These are phyloP conservation scores for Trachelus tabidus DNA, from an alignment of 2,888 invertebrate genomes.

Conservation along the genomic window DNA sequence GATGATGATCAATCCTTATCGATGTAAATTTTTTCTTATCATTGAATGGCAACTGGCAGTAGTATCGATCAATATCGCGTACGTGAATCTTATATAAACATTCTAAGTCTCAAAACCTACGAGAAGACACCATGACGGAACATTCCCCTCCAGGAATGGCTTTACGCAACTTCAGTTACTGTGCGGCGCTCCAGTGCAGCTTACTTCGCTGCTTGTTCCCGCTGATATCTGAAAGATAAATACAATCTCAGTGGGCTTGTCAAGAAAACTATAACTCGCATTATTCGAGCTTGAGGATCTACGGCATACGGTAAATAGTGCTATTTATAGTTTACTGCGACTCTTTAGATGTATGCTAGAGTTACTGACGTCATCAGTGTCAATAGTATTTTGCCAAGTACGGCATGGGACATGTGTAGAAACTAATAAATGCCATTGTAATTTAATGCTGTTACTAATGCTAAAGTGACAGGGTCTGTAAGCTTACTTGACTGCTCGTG, in stretches of 20 bases:
- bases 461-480: neutral
- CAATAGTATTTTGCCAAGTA: neutral
- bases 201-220: slow-evolving; percentile 34
- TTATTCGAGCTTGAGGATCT: neutral
- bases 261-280: neutral
- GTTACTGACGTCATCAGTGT: neutral
- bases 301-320: neutral
- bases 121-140: neutral
- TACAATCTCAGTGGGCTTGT: slow-evolving; percentile 2
- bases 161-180: neutral
- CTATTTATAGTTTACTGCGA: neutral
- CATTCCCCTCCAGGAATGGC: neutral
- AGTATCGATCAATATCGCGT: neutral
- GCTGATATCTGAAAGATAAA: slow-evolving; percentile 49
- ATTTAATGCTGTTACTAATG: neutral
- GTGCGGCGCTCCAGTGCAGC: neutral
- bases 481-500: slow-evolving; percentile 73
- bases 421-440: neutral
- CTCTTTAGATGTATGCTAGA: neutral
- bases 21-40: neutral
- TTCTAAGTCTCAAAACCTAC: neutral
- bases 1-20: neutral
- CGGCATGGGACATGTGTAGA: neutral
- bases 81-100: neutral
- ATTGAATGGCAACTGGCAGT: neutral